These are phyloP conservation scores for Drosophila merina DNA, from an alignment of 2,888 invertebrate genomes.

Conservation along the genomic window DNA sequence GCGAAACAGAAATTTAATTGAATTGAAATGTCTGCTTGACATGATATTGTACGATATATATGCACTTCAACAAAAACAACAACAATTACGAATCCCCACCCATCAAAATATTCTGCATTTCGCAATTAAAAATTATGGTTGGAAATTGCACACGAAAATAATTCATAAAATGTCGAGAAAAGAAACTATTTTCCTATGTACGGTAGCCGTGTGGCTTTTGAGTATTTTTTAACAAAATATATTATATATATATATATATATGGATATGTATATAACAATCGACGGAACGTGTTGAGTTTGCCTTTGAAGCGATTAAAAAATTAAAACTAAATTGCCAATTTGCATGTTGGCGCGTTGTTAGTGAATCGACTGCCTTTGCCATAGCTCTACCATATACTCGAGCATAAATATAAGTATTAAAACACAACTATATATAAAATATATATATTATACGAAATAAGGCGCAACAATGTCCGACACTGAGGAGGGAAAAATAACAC, in stretches of 20 bases:
- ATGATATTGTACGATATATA: constrained; percentile 54
- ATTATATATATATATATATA: constrained; percentile 27
- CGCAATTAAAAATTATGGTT: constrained; percentile 40
- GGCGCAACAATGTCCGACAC: constrained; percentile 40
- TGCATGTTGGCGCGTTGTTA: constrained; percentile 60
- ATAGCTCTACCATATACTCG: constrained; percentile 2
- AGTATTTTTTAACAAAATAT: constrained; percentile 34
- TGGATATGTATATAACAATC: constrained; percentile 25
- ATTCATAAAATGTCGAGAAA: constrained; percentile 14
- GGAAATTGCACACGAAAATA: constrained; percentile 31
- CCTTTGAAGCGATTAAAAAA: constrained; percentile 50
- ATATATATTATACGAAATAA: constrained; percentile 38
- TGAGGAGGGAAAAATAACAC: constrained; percentile 1
- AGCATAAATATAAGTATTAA: constrained; percentile 37
- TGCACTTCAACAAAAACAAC: constrained; percentile 33
- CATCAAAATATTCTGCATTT: constrained; percentile 40
- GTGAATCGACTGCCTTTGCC: constrained; percentile 38
- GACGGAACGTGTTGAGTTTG: constrained; percentile 46
- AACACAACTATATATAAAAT: constrained; percentile 24
- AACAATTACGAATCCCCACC: constrained; percentile 32
- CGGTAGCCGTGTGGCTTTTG: constrained; percentile 12
- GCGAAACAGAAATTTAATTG: constrained; percentile 70
- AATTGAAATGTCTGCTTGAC: constrained; percentile 77
- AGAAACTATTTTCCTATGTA: constrained; percentile 12
- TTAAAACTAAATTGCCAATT: constrained; percentile 58